These are phyloP conservation scores for Chondrilla cf. caribensis DNA, from an alignment of 37 sponge, comb jelly and placozoan genomes.

Conservation along the genomic window DNA sequence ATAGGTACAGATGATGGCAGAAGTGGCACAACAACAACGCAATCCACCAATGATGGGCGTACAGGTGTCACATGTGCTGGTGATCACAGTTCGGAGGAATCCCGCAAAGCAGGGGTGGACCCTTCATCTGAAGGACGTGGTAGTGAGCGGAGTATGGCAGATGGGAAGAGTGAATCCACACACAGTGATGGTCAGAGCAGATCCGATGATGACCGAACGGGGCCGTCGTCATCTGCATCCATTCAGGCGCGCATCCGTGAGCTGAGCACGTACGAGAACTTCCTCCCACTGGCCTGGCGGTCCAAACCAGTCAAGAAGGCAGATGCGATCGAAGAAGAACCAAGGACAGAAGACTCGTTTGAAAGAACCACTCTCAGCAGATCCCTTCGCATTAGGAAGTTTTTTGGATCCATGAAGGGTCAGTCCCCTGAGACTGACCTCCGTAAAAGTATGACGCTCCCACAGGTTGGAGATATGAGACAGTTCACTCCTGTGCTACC, in stretches of 20 bases:
- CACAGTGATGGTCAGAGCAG: not conserved
- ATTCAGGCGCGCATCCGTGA: not conserved
- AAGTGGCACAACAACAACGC: no score
- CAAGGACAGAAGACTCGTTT: not conserved
- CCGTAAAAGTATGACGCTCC: not conserved
- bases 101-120: no score
- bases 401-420: no score
- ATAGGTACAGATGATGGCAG: no score
- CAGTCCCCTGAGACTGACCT: no score
- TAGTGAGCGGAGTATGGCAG: no score
- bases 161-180: no score
- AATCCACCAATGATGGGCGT: no score
- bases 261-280: constrained; percentile 7
- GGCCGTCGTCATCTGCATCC: not conserved
- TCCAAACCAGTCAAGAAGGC: not conserved
- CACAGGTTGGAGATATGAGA: not conserved
- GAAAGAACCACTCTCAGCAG: not conserved
- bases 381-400: not conserved
- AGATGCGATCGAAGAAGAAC: not conserved
- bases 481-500: no score
- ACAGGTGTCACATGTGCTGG: no score
- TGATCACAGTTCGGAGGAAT: no score
- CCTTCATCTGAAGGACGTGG: no score
- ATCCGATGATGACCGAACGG: not conserved
- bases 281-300: constrained; percentile 20